Conservation (phyloP, 2,797 vertebrate genomes). For the Channa striata region DNA sequence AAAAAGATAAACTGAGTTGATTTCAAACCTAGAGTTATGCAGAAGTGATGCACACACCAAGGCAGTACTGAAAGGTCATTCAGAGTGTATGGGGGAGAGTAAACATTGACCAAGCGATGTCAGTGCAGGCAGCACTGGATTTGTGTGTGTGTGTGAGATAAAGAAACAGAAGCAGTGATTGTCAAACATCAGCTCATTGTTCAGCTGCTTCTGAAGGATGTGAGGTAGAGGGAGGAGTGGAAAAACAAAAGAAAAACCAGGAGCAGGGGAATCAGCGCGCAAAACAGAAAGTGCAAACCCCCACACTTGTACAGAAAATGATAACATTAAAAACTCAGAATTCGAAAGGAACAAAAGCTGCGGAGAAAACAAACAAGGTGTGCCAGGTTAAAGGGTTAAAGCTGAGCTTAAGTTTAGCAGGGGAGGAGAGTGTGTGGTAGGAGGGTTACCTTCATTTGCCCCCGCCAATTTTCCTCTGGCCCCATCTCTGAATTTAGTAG, state of each 20-base stretch:
- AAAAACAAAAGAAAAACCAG: constrained; percentile 27
- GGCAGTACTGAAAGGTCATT: constrained; percentile 79
- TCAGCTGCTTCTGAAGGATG: constrained; percentile 72
- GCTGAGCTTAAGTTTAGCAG: constrained; percentile 83
- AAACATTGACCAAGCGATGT: constrained; percentile 81
- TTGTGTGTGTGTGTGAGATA: constrained; percentile 61
- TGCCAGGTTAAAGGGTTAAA: constrained; percentile 84
- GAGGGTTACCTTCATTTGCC: constrained; percentile 95
- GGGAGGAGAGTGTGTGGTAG: constrained; percentile 77
- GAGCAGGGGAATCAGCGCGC: constrained; percentile 53
- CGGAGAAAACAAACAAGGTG: constrained; percentile 61
- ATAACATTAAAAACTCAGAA: constrained; percentile 60
- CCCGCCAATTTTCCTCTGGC: constrained; percentile 93
- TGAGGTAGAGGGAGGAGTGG: constrained; percentile 43
- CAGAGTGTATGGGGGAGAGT: constrained; percentile 72
- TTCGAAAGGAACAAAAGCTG: constrained; percentile 64
- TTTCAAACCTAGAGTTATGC: constrained; percentile 80
- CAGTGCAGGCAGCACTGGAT: constrained; percentile 74
- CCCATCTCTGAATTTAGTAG: constrained; percentile 98
- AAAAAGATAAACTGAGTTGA: constrained; percentile 67
- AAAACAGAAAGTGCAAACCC: constrained; percentile 61
- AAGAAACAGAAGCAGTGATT: constrained; percentile 83
- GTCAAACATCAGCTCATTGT: constrained; percentile 80
- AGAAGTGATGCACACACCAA: constrained; percentile 82
- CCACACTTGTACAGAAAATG: constrained; percentile 68